Percentiles rank a stretch among this genome's conserved stretches.
phyloP scores from a whole-genome alignment of 2,797 vertebrate genomes.

The Podargus strigoides region DNA sequence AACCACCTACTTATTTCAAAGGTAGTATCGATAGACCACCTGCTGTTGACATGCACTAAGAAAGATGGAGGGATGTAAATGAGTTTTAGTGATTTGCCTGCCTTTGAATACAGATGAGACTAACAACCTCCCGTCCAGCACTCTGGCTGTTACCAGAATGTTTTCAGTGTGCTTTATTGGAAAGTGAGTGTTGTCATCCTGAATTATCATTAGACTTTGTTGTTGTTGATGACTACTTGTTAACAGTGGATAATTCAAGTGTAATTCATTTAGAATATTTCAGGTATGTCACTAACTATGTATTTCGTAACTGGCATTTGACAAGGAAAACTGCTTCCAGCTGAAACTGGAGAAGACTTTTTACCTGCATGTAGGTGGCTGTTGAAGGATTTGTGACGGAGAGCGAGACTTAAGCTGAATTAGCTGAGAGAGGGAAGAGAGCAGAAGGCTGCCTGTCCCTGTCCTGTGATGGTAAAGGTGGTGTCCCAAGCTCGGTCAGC shows the following conservation, averaged over 20 bases:
- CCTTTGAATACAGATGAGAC: constrained; percentile 89
- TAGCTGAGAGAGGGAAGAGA: background rate
- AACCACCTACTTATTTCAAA: constrained; percentile 86
- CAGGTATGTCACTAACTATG: constrained; percentile 21
- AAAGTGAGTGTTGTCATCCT: constrained; percentile 58
- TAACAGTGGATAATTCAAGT: constrained; percentile 53
- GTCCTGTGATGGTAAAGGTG: background rate
- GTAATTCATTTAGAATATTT: constrained; percentile 37
- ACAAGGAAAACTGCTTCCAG: constrained; percentile 17
- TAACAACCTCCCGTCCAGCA: constrained; percentile 72
- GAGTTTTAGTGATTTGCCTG: constrained; percentile 85
- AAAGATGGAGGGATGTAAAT: constrained; percentile 88
- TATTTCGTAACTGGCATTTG: constrained; percentile 4
- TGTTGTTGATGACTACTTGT: constrained; percentile 41
- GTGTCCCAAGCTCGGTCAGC: background rate
- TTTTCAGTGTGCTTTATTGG: constrained; percentile 39
- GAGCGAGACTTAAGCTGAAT: background rate
- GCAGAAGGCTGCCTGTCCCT: background rate
- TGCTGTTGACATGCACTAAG: constrained; percentile 82
- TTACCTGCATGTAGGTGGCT: background rate
- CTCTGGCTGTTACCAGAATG: constrained; percentile 61
- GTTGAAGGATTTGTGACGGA: background rate
- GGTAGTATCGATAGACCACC: constrained; percentile 86
- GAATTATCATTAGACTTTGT: constrained; percentile 50
- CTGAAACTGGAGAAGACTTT: background rate